Evolutionary conservation across 2,888 invertebrate species (phyloP), one percentile per base, ranked within the genome.

Genomic region (Clusia tigrina): DNA sequence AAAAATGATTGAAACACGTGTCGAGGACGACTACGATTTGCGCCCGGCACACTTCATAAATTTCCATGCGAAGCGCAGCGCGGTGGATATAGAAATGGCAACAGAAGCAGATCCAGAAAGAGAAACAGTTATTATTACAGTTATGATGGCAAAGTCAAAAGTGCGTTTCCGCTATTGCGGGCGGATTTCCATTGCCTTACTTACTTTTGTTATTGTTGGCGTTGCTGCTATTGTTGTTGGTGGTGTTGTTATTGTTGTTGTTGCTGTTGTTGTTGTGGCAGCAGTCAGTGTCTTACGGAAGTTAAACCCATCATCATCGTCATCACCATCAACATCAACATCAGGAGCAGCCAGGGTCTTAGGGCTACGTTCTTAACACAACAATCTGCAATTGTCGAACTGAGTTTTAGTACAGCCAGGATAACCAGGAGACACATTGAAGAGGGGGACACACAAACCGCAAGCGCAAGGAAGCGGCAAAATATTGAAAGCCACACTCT

Each of bases 21-120:
- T 59, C 70, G 58, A 48, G 10, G 5, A 5, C 48, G 63, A 65
- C 69, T 68, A 37, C 69, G 71, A 60, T 68, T 63, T 64, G 56
- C n/a, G n/a, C 61, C 62, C 69, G 68, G 66, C 78, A 79, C 79
- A 79, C 79, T 79, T 79, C 80, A 79, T 79, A 79, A 78, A 79
- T 79, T 78, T 74, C 63, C 48, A 20, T 42, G 58, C 65, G 25
- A 65, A 53, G 23, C 53, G n/a, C n/a, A 6, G n/a, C 42, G n/a
- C 42, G n/a, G 42, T 32, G 12, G n/a, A 42, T 53, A 61, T 68
- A 64, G 65, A 64, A 63, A 68, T 63, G 65, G 68, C 64, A 69
- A 70, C 60, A 70, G 73, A n/a, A n/a, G n/a, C n/a, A n/a, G n/a
- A n/a, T n/a, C n/a, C n/a, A n/a, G n/a, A n/a, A n/a, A n/a, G n/a